Percentiles rank a stretch among this genome's conserved stretches.
These are phyloP conservation scores for Ephialtes manifestator DNA, from an alignment of 2,888 invertebrate genomes.

Conservation along the genomic window DNA sequence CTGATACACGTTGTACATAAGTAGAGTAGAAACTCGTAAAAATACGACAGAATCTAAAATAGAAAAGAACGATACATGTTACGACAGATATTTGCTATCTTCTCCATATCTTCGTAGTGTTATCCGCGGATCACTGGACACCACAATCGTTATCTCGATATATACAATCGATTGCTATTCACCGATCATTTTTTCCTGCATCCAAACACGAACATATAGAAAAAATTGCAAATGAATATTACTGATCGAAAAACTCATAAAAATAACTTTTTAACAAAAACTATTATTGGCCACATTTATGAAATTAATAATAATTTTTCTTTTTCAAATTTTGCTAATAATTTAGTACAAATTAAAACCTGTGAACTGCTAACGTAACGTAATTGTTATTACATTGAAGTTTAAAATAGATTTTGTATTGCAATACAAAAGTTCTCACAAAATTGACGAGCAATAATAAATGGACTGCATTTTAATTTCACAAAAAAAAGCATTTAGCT, in stretches of 20 bases:
- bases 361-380: too few species aligned
- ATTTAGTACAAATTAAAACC: background rate
- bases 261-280: background rate
- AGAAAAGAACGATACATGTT: conserved; percentile 2
- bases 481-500: too few species aligned
- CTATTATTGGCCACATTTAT: background rate
- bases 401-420: too few species aligned
- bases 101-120: conserved; percentile 18
- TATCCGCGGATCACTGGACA: conserved; percentile 17
- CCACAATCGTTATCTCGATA: conserved; percentile 17
- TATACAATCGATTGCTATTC: conserved; percentile 18
- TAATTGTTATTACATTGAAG: too few species aligned
- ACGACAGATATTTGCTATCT: background rate
- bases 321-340: background rate
- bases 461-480: too few species aligned
- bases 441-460: too few species aligned
- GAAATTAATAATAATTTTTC: background rate
- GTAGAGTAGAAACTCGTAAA: background rate
- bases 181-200: background rate
- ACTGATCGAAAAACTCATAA: background rate
- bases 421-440: too few species aligned
- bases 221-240: background rate
- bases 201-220: background rate
- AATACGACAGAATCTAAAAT: conserved; percentile 8
- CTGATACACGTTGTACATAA: background rate